A percentile compares a stretch with the other conserved stretches of the same genome.
These are phyloP conservation scores for Polydrusus tereticollis DNA, from an alignment of 2,888 invertebrate species.

Conservation along the genomic window DNA sequence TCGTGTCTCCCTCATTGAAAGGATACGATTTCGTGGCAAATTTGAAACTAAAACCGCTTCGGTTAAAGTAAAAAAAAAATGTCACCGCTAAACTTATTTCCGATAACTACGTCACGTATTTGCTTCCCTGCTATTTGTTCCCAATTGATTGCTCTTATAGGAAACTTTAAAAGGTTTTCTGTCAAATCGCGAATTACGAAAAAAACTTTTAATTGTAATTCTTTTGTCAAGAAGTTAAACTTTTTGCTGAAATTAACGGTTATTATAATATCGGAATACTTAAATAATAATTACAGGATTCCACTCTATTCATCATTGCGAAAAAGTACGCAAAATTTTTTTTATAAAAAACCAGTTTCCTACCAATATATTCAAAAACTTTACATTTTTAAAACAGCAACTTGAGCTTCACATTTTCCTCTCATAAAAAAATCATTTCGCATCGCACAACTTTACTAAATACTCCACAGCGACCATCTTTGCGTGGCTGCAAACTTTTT, in stretches of 20 bases:
- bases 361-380: slow-evolving; percentile 10
- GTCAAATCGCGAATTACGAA: background rate
- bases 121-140: background rate
- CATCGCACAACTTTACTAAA: slow-evolving; percentile 12
- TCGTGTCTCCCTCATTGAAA: background rate
- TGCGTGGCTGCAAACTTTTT: slow-evolving; percentile 15
- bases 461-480: slow-evolving; percentile 9
- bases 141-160: slow-evolving; percentile 15
- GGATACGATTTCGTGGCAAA: background rate
- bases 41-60: slow-evolving; percentile 10
- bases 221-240: background rate
- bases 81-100: background rate
- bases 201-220: background rate
- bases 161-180: slow-evolving; percentile 1
- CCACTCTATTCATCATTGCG: too few relatives aligned
- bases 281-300: too few relatives aligned
- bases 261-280: too few relatives aligned
- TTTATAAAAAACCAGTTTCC: too few relatives aligned
- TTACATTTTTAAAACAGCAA: slow-evolving; percentile 18
- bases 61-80: slow-evolving; percentile 7
- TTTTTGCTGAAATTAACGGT: too few relatives aligned
- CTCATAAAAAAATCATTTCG: slow-evolving; percentile 25
- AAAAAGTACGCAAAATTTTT: too few relatives aligned
- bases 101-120: slow-evolving; percentile 14
- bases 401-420: slow-evolving; percentile 10